Evolutionary conservation across 2,113 vertebrate species (phyloP), one percentile per base, ranked within the genome.

Genomic region (Gnathonemus longibarbis): DNA sequence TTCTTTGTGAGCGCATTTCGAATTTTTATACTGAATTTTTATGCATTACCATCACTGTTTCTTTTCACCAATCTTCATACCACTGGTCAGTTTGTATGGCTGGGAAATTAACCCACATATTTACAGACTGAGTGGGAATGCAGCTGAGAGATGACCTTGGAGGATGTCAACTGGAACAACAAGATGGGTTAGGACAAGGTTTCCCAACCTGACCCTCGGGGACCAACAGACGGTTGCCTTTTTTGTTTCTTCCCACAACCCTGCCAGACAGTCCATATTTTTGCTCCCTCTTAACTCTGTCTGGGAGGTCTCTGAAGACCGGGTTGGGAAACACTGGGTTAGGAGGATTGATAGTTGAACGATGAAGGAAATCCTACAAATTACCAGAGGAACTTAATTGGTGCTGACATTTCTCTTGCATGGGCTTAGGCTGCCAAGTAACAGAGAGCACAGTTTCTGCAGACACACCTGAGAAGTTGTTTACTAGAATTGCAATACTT

Each of bases 161-260:
- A 97, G 0, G 98, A 98, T 94, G 98, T 99, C 91, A 98, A 98
- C 87, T 96, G 97, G 0, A 98, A 99, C 0, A 96, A 97, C 27
- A 97, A 98, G 89, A 99, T 98, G 0, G 96, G 98, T 94, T 66
- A 27, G 2, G 58, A 66, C 24, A 66, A 66, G 21, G 56, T 62
- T 66, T 66, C 24, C 58, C 58, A 66, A 27, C n/a, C 27, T 31
- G n/a, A 27, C 31, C 10, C 62, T 70, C 3, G 62, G 24, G 56
- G 56, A 62, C 24, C 24, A 56, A 2, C 56, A 62, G 7, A n/a
- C 8, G 8, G 56, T n/a, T 24, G 7, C n/a, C 56, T 9, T 62
- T 62, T 62, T n/a, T 62, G 56, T n/a, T n/a, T 0, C 56, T 62
- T 62, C 24, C 24, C 21, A 9, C 24, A 7, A n/a, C 21, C 24